These are phyloP conservation scores for Ditylenchus dipsaci DNA, from an alignment of 1,140 invertebrate genomes.

Conservation along the genomic window DNA sequence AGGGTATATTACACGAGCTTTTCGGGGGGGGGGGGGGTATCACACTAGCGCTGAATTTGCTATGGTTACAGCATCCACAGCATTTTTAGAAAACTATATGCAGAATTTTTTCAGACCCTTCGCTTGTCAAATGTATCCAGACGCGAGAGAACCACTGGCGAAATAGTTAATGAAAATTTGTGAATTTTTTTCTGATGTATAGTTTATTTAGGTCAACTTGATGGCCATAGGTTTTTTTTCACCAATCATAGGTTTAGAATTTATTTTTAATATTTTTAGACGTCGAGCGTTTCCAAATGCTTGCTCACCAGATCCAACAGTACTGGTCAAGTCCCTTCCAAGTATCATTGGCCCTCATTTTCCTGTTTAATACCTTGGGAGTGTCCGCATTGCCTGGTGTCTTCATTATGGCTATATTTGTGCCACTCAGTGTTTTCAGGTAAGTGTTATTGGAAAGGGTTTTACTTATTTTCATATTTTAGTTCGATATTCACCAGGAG, in stretches of 20 bases:
- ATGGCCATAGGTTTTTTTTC: slow-evolving; percentile 63
- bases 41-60: too few species aligned
- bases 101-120: slow-evolving; percentile 51
- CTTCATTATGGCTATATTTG: slow-evolving; percentile 71
- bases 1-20: too few species aligned
- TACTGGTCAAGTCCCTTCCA: slow-evolving; percentile 52
- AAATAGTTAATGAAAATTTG: too few species aligned
- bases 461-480: too few species aligned
- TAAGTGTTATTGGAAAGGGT: too few species aligned
- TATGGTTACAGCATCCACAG: not conserved
- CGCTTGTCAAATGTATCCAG: slow-evolving; percentile 58
- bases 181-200: too few species aligned
- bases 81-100: not conserved
- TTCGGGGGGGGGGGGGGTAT: too few species aligned
- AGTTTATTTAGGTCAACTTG: too few species aligned
- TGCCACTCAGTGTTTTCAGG: slow-evolving; percentile 19
- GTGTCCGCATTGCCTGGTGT: slow-evolving; percentile 81
- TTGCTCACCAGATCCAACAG: slow-evolving; percentile 42
- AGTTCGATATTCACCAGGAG: slow-evolving; percentile 23
- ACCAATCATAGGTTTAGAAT: not conserved
- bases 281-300: slow-evolving; percentile 29
- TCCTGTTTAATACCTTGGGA: slow-evolving; percentile 64
- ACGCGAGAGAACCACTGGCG: slow-evolving; percentile 63
- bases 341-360: slow-evolving; percentile 22
- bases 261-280: not conserved